These are phyloP conservation scores for Exaiptasia diaphana DNA, from an alignment of 64 coral and sea anemone species.

Conservation along the genomic window DNA sequence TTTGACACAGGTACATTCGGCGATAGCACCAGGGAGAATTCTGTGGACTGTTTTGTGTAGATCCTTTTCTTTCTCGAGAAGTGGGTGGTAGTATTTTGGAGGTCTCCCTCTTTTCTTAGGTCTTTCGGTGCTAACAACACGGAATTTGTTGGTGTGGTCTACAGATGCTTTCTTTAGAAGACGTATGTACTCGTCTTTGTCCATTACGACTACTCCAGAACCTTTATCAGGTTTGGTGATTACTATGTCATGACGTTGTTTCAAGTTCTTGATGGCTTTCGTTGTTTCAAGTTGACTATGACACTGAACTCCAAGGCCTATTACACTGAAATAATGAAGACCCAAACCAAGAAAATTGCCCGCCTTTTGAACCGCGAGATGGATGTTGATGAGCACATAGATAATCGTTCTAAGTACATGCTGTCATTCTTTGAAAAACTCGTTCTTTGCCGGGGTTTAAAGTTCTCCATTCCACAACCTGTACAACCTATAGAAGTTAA, in stretches of 20 bases:
- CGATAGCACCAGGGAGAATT: slow-evolving; percentile 9
- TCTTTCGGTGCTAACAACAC: slow-evolving; percentile 21
- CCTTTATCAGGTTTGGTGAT: too few species aligned
- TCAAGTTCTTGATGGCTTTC: slow-evolving; percentile 1
- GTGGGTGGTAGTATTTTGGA: slow-evolving; percentile 7
- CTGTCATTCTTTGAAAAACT: slow-evolving; percentile 12
- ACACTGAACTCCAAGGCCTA: too few species aligned
- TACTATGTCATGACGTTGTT: background rate
- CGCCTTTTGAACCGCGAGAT: slow-evolving; percentile 3
- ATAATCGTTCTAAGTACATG: background rate
- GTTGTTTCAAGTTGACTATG: too few species aligned
- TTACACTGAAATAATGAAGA: slow-evolving; percentile 27
- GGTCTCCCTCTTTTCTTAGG: slow-evolving; percentile 8
- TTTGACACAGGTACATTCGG: background rate
- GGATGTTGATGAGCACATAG: slow-evolving; percentile 28
- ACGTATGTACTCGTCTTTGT: slow-evolving; percentile 18
- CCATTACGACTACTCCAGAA: too few species aligned
- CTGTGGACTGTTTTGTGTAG: background rate
- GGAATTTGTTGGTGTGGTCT: slow-evolving; percentile 21
- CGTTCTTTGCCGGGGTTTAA: background rate
- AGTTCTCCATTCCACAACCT: slow-evolving; percentile 13
- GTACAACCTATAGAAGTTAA: slow-evolving; percentile 23
- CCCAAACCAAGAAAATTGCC: slow-evolving; percentile 14
- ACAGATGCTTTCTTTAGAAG: slow-evolving; percentile 17
- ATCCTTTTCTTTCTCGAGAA: slow-evolving; percentile 22